Conservation (phyloP, 2,113 vertebrate genomes). For the Craseonycteris thonglongyai region DNA sequence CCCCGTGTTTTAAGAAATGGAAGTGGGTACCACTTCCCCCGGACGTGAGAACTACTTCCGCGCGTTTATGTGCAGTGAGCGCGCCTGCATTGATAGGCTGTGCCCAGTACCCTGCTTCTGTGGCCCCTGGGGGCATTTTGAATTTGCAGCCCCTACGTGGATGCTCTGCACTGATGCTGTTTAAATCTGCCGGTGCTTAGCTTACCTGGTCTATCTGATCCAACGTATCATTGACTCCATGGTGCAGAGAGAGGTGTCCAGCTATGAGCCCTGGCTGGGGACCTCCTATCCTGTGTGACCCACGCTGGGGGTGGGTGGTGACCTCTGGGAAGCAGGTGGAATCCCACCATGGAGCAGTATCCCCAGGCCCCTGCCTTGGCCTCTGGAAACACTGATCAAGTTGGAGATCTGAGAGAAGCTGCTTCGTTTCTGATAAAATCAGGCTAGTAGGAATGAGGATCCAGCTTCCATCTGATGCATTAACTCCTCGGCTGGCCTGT, state of each 20-base stretch:
- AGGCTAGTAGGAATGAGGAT: background rate
- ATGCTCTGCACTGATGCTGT: background rate
- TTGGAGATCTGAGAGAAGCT: background rate
- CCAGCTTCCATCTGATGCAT: background rate
- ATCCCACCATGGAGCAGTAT: background rate
- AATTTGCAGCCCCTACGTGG: fast-evolving
- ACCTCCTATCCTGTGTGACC: background rate
- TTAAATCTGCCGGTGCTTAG: too few relatives aligned
- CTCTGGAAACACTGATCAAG: background rate
- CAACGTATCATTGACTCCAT: fast-evolving
- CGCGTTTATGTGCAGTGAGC: background rate
- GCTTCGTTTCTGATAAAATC: background rate
- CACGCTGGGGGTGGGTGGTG: background rate
- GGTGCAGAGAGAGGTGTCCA: background rate
- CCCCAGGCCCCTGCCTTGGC: background rate
- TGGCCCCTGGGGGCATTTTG: background rate
- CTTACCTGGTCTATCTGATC: background rate
- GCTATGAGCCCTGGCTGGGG: too few relatives aligned
- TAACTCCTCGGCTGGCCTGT: background rate
- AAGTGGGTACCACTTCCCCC: fast-evolving
- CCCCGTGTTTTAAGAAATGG: background rate
- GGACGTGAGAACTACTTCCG: background rate
- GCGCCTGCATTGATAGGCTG: fast-evolving
- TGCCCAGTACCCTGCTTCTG: fast-evolving
- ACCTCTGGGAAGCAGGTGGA: too few relatives aligned